phyloP scores from a whole-genome alignment of 2,113 vertebrate genomes.

The Caranx melampygus region DNA sequence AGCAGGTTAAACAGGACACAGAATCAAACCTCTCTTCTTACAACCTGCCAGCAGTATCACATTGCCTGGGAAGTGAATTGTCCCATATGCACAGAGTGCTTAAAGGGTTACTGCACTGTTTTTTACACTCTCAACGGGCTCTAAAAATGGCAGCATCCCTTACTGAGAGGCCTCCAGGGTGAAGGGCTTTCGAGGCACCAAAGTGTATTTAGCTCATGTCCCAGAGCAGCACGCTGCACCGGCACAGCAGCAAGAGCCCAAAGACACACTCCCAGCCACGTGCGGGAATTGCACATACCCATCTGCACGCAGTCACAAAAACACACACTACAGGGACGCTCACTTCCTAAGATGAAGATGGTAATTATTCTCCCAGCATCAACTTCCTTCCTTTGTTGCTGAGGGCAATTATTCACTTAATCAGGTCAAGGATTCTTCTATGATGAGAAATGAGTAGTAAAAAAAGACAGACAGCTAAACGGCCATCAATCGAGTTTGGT shows the following conservation, averaged over 20 bases:
- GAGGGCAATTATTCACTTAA: conserved; percentile 58
- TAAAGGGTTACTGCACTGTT: conserved; percentile 39
- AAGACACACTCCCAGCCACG: conserved; percentile 23
- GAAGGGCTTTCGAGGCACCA: conserved; percentile 60
- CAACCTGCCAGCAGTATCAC: conserved; percentile 57
- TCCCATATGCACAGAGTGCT: conserved; percentile 1
- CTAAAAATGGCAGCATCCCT: conserved; percentile 58
- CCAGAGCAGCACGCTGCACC: conserved; percentile 31
- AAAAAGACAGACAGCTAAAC: not conserved
- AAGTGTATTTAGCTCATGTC: conserved; percentile 53
- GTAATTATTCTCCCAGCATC: conserved; percentile 72
- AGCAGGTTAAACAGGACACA: conserved; percentile 60
- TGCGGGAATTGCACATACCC: not conserved
- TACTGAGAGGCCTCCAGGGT: conserved; percentile 47
- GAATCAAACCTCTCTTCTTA: conserved; percentile 69
- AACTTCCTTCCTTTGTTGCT: conserved; percentile 50
- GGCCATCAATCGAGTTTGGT: not conserved
- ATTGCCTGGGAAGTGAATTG: conserved; percentile 48
- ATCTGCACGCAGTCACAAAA: conserved; percentile 8
- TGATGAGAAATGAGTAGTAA: conserved; percentile 2
- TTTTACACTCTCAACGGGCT: conserved; percentile 38
- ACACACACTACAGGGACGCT: conserved; percentile 22
- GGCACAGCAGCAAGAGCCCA: not conserved
- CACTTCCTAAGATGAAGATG: conserved; percentile 36
- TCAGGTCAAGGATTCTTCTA: conserved; percentile 65